Percentiles rank a stretch among this genome's conserved stretches.
Evolutionary conservation across 2,888 invertebrate species (phyloP).

Genomic region (Pasiphila rectangulata): DNA sequence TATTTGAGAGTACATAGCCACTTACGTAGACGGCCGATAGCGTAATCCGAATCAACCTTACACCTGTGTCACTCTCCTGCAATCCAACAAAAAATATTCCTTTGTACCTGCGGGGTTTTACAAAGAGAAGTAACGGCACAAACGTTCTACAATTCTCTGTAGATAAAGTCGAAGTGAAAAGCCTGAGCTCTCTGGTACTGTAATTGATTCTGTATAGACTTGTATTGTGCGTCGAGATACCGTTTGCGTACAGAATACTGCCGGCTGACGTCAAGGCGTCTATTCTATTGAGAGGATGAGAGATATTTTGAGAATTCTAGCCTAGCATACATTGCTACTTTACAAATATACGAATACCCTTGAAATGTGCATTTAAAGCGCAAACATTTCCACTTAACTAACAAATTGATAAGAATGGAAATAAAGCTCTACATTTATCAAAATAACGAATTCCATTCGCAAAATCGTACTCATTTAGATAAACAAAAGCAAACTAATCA

Average conservation of each 20-base stretch:
- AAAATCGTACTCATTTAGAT: conserved; percentile 8
- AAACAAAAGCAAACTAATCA: conserved; percentile 14
- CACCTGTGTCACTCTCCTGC: conserved; percentile 6
- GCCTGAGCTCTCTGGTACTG: not conserved
- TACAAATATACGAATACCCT: too few relatives aligned
- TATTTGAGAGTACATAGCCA: conserved; percentile 70
- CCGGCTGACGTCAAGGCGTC: conserved; percentile 46
- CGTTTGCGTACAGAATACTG: conserved; percentile 43
- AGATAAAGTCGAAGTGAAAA: conserved; percentile 2
- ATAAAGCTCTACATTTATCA: conserved; percentile 3
- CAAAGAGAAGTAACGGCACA: not conserved
- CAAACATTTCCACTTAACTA: too few relatives aligned
- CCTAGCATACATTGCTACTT: too few relatives aligned
- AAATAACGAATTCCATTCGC: conserved; percentile 3
- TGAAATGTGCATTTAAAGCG: too few relatives aligned
- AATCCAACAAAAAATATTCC: not conserved
- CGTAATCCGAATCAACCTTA: conserved; percentile 69
- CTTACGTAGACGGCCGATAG: conserved; percentile 65
- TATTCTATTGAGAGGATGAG: conserved; percentile 40
- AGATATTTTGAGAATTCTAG: conserved; percentile 1
- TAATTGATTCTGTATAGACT: conserved; percentile 8
- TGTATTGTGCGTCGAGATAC: conserved; percentile 66
- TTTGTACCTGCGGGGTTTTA: too few relatives aligned
- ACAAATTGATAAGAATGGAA: not conserved
- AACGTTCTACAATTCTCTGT: not conserved